Base-by-base conservation (phyloP, 2,113 vertebrate genomes). In the Pleuronectes platessa region DNA sequence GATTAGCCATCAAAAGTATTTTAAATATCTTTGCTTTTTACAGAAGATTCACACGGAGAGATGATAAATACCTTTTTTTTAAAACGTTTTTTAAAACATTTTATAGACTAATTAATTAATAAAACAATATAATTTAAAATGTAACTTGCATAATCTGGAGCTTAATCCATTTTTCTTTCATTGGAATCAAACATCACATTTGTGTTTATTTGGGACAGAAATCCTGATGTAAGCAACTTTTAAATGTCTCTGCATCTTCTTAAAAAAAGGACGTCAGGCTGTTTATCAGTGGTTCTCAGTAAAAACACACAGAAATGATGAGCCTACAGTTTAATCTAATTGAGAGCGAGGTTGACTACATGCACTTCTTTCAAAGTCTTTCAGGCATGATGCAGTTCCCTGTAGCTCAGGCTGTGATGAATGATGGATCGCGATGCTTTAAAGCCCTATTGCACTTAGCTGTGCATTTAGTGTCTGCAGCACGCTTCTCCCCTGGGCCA, bases 371-470 rank as follows among this genome's bases (percentile, higher is more conserved):
- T 81, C 81, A 78, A 71, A 76, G 68, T 78, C 78, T 83, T 63
- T 64, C 51, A 70, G 71, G 56, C 64, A 66, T 74, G 59, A 71
- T 80, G 69, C 84, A 66, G 26, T 76, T 82, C 61, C 68, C 64
- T 71, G 77, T 47, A 70, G 74, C 81, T 71, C 54, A 12, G 68
- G 18, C 70, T 74, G 68, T 73, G 78, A 85, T 82, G 76, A 83
- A 86, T 87, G 86, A 90, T 84, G 78, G 85, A 88, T 87, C 76
- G 10, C 27, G 78, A 80, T 71, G 73, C 81, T 82, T 68, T 82
- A 84, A 88, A 91, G 73, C 75, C 58, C 51, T 76, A 69, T 66
- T 90, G 86, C 86, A 86, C 86, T 90, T 85, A 79, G 83, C 79
- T 82, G 73, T 80, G 82, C 86, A 85, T 90, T 88, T 82, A 89